Conservation (phyloP, 2,113 vertebrate genomes). For the Serilophus lunatus region DNA sequence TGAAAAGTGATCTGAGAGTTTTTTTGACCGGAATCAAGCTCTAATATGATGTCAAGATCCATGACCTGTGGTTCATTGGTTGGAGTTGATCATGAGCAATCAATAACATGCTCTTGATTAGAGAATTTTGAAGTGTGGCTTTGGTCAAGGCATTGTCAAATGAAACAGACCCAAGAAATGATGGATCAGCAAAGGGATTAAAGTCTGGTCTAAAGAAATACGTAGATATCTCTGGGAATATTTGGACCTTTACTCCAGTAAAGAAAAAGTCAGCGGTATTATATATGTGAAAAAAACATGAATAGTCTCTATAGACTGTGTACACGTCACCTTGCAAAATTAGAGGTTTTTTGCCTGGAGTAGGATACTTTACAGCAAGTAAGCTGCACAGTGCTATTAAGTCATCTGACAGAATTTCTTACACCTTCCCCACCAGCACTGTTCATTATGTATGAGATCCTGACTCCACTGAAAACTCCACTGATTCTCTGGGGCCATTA, state of each 20-base stretch:
- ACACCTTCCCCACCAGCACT: neutral
- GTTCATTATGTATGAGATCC: neutral
- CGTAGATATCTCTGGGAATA: neutral
- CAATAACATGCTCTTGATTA: conserved; percentile 25
- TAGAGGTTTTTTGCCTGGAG: neutral
- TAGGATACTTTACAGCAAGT: neutral
- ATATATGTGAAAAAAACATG: neutral
- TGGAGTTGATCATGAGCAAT: neutral
- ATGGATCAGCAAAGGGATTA: conserved; percentile 17
- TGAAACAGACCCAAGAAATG: conserved; percentile 24
- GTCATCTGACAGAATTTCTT: neutral
- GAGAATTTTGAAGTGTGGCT: neutral
- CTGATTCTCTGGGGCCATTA: neutral
- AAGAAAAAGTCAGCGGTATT: neutral
- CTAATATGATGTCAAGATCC: neutral
- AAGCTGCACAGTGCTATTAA: neutral
- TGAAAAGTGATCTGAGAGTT: neutral
- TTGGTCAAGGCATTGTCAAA: conserved; percentile 39
- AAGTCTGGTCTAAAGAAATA: neutral
- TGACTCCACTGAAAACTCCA: neutral
- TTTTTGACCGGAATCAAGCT: neutral
- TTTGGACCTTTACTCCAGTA: neutral
- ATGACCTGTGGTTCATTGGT: neutral
- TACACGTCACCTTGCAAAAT: neutral
- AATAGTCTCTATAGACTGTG: neutral